Conservation (phyloP, 2,888 invertebrate species). For the Pachycephus smyrnensis region DNA sequence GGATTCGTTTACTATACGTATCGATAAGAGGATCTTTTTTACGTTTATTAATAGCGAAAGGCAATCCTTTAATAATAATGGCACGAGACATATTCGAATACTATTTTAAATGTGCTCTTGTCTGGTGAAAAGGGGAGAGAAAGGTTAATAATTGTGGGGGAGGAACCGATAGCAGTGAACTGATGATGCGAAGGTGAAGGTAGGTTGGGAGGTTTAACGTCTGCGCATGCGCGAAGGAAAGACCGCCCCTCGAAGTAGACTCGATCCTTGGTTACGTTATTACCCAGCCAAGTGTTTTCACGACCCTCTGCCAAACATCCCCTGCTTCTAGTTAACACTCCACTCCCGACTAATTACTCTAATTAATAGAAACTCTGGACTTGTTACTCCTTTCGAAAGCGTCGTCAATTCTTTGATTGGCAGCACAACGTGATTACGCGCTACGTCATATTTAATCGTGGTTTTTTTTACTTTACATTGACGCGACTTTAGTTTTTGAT, state of each 20-base stretch:
- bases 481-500: too few species aligned
- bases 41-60: background rate
- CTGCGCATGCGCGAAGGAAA: slow-evolving; percentile 56
- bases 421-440: background rate
- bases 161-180: background rate
- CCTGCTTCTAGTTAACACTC: slow-evolving; percentile 61
- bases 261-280: slow-evolving; percentile 46
- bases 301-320: slow-evolving; percentile 40
- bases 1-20: background rate
- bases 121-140: slow-evolving; percentile 7
- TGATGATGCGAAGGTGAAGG: background rate
- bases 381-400: background rate
- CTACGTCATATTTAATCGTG: too few species aligned
- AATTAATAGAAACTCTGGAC: slow-evolving; percentile 52
- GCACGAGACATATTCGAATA: slow-evolving; percentile 1
- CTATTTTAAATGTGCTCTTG: background rate
- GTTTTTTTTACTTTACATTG: too few species aligned
- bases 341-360: slow-evolving; percentile 61
- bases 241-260: slow-evolving; percentile 50
- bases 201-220: background rate
- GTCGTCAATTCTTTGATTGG: background rate
- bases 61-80: background rate
- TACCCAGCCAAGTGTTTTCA: slow-evolving; percentile 26
- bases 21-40: background rate
- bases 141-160: slow-evolving; percentile 5